Evolutionary conservation across 2,797 vertebrate species (phyloP).

Genomic region (Numenius phaeopus): DNA sequence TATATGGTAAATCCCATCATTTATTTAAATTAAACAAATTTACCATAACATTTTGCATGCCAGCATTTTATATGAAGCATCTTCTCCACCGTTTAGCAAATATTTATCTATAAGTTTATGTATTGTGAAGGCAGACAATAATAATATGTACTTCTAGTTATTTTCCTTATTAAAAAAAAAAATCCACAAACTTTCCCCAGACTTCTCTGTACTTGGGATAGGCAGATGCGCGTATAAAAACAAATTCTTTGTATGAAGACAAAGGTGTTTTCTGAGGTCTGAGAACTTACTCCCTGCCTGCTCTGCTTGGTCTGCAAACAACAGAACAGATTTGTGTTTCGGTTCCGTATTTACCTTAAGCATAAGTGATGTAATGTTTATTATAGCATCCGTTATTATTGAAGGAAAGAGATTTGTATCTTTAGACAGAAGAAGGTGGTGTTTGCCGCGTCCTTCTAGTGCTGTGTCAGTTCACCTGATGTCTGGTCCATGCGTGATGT

Average conservation of each 20-base stretch:
- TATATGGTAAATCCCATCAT: not conserved
- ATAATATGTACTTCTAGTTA: not conserved
- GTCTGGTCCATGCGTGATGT: fast-evolving
- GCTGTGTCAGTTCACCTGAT: not conserved
- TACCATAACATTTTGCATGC: not conserved
- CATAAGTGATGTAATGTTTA: not conserved
- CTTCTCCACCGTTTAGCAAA: not conserved
- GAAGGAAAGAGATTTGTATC: not conserved
- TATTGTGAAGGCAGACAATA: not conserved
- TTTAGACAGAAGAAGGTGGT: not conserved
- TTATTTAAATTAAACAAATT: not conserved
- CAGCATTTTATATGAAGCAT: not conserved
- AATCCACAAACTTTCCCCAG: not conserved
- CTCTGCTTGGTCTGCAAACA: not conserved
- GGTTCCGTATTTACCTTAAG: not conserved
- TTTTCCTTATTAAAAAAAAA: not conserved
- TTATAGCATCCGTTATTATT: not conserved
- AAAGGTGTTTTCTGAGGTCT: not conserved
- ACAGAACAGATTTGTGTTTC: not conserved
- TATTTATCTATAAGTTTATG: not conserved
- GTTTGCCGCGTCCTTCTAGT: not conserved
- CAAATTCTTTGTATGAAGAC: not conserved
- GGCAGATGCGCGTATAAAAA: not conserved
- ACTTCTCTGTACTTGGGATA: not conserved
- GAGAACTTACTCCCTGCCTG: not conserved